These are phyloP conservation scores for Perdita meconis DNA, from an alignment of 2,888 invertebrate species.

Conservation along the genomic window DNA sequence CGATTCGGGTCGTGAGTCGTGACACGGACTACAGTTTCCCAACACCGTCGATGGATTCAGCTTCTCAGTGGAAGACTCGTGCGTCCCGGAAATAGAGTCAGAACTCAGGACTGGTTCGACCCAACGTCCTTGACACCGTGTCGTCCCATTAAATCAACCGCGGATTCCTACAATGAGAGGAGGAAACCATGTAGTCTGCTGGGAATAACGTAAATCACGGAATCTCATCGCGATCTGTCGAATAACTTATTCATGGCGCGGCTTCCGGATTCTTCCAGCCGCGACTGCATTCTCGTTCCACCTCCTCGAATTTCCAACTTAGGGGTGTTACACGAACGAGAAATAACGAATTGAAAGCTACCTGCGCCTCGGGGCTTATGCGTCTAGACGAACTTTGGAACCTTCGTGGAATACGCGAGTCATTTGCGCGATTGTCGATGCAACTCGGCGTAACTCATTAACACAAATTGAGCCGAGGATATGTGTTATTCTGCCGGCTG, in stretches of 20 bases:
- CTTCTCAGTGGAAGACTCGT: constrained; percentile 27
- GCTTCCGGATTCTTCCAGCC: constrained; percentile 2
- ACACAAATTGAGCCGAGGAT: background rate
- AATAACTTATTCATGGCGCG: background rate
- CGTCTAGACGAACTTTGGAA: background rate
- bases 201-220: background rate
- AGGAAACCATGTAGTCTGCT: background rate
- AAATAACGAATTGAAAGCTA: background rate
- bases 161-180: constrained; percentile 3
- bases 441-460: constrained; percentile 17
- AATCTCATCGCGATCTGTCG: background rate
- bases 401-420: background rate
- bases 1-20: constrained; percentile 30
- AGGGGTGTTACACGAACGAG: too few relatives aligned
- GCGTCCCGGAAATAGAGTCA: constrained; percentile 35
- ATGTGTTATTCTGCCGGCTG: background rate
- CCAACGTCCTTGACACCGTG: constrained; percentile 72
- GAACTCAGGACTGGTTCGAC: constrained; percentile 60
- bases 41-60: constrained; percentile 9
- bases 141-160: constrained; percentile 27
- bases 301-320: too few relatives aligned
- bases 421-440: constrained; percentile 14
- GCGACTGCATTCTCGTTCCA: too few relatives aligned
- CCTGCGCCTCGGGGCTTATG: background rate
- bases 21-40: too few relatives aligned